Percentiles rank a stretch among this genome's conserved stretches.
These are phyloP conservation scores for Drosophila mauritiana DNA, from an alignment of 1,140 invertebrate genomes.

Conservation along the genomic window DNA sequence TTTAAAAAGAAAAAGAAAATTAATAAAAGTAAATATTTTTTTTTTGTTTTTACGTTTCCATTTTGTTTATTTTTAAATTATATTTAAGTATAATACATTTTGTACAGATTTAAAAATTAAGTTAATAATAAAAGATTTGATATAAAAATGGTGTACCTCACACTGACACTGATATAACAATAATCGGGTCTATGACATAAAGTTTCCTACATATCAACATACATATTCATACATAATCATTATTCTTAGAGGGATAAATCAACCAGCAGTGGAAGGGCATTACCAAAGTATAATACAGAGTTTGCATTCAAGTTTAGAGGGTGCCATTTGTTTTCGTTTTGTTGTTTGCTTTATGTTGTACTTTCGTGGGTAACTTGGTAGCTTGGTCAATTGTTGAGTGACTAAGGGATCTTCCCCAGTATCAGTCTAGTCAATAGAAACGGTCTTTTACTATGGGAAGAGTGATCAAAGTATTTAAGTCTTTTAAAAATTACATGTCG, in stretches of 20 bases:
- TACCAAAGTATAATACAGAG: conserved; percentile 67
- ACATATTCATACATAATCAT: conserved; percentile 30
- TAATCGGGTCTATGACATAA: conserved; percentile 60
- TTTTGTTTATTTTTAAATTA: conserved; percentile 60
- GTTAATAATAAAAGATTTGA: conserved; percentile 63
- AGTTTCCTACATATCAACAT: conserved; percentile 38
- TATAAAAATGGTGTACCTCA: conserved; percentile 51
- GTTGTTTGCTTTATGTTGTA: conserved; percentile 40
- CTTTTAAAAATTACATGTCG: conserved; percentile 36
- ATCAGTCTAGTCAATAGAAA: conserved; percentile 28
- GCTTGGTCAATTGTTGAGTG: conserved; percentile 65
- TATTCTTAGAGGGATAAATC: conserved; percentile 49
- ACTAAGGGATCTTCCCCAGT: conserved; percentile 29
- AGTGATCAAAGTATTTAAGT: neutral
- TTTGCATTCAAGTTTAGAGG: conserved; percentile 29
- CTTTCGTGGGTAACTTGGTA: conserved; percentile 69
- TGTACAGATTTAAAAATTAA: conserved; percentile 81
- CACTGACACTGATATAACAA: conserved; percentile 49
- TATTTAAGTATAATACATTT: conserved; percentile 83
- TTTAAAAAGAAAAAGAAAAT: too few relatives aligned
- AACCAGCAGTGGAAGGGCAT: conserved; percentile 68
- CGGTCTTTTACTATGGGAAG: neutral
- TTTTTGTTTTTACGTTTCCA: conserved; percentile 37
- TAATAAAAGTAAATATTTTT: too few relatives aligned
- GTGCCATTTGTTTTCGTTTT: conserved; percentile 40